A percentile compares a stretch with the other conserved stretches of the same genome.
These are phyloP conservation scores for Merops nubicus DNA, from an alignment of 2,113 vertebrate genomes.

Conservation along the genomic window DNA sequence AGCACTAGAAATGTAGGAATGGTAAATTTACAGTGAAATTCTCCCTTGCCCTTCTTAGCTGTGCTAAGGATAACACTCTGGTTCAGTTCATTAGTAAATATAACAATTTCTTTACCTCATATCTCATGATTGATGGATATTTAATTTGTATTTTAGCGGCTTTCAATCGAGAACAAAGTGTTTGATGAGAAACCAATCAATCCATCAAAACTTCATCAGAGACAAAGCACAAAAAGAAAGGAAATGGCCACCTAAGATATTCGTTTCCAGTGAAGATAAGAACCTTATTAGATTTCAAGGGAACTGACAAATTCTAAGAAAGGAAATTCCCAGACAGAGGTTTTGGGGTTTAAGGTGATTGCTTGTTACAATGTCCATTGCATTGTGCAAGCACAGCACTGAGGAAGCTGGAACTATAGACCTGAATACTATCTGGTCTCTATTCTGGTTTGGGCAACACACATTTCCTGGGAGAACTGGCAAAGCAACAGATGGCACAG, in stretches of 20 bases:
- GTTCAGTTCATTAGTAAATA: not conserved
- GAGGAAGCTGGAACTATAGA: not conserved
- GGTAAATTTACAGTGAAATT: not conserved
- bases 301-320: not conserved
- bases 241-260: not conserved
- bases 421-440: not conserved
- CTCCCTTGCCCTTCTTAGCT: not conserved
- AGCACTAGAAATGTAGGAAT: not conserved
- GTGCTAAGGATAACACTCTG: not conserved
- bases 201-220: not conserved
- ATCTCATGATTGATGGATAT: not conserved
- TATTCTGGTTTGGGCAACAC: not conserved
- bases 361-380: not conserved
- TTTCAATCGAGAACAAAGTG: not conserved
- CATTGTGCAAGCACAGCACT: not conserved
- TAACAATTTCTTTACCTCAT: not conserved
- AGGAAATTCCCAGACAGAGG: rapidly evolving
- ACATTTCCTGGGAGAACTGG: not conserved
- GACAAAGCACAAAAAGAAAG: not conserved
- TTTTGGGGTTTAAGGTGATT: not conserved
- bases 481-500: not conserved
- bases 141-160: not conserved
- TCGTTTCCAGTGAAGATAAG: not conserved
- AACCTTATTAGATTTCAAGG: not conserved
- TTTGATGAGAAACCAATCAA: not conserved